Evolutionary conservation across 2,113 vertebrate species (phyloP).

Genomic region (Gymnorhina tibicen): DNA sequence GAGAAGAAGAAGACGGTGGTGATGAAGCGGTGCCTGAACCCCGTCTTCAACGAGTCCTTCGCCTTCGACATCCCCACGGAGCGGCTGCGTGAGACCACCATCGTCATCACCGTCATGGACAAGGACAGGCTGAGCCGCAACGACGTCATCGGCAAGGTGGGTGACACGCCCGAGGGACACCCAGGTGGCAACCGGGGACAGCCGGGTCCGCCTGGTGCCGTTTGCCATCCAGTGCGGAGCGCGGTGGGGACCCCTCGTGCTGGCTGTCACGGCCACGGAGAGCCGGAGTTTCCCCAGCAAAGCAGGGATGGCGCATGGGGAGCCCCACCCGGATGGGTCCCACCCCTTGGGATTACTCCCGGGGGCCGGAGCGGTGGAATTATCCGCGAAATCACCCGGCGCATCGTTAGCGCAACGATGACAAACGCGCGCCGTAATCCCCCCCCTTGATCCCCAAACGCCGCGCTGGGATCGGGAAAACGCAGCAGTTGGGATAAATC

Average conservation of each 20-base stretch:
- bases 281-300: neutral
- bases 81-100: conserved; percentile 95
- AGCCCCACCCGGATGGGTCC: neutral
- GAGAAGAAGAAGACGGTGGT: conserved; percentile 98
- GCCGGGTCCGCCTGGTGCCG: fast-evolving
- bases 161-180: neutral
- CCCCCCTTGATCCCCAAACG: neutral
- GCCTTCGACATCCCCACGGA: conserved; percentile 96
- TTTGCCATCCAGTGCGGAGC: neutral
- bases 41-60: conserved; percentile 97
- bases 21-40: conserved; percentile 97
- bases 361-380: fast-evolving
- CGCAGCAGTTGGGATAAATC: neutral
- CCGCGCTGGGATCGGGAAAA: neutral
- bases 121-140: conserved; percentile 97
- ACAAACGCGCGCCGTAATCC: neutral
- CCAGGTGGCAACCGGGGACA: fast-evolving
- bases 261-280: neutral
- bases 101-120: conserved; percentile 99
- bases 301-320: neutral
- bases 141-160: conserved; percentile 98
- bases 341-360: neutral
- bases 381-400: neutral
- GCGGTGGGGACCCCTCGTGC: fast-evolving
- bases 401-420: neutral